Evolutionary conservation across 2,113 vertebrate genomes (phyloP), one percentile per base, ranked within the genome.

Genomic region (Daphoenositta chrysoptera): DNA sequence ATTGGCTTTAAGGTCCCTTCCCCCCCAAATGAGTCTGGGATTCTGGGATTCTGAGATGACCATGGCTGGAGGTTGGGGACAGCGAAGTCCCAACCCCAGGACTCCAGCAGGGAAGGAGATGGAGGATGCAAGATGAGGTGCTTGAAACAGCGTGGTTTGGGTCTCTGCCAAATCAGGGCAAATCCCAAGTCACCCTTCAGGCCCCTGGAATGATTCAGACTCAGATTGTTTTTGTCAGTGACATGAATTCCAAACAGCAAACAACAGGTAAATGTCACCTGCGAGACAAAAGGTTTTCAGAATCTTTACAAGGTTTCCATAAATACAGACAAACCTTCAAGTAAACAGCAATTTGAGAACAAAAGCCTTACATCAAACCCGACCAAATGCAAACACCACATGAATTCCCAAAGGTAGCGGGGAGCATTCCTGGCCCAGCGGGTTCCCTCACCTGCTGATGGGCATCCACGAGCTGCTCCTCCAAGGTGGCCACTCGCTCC

Each of bases 401-500:
- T 0, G 22, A 83, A 70, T 39, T 69, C 39, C 39, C 22, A 24
- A n/a, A 16, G 2, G 13, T 5, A 13, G 8, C 9, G 2, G 1
- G 6, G n/a, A 56, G 64, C 26, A 54, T 33, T 5, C 35, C 65
- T 48, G 78, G 80, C 23, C 50, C 75, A 37, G 56, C 0, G 0
- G 50, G 53, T 76, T 35, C 57, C 63, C 96, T 93, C 90, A 99
- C 99, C 99, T 99, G 99, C 94, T 99, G 98, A 71, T 98, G 99
- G 86, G 98, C 98, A 28, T 98, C 78, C 48, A 98, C 94, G 3
- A 99, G 97, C 95, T 99, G 99, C 93, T 99, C 99, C 96, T 99
- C 99, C 97, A 99, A 94, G 63, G 98, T 98, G 54, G 98, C 97
- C 60, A 99, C 99, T 87, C 99, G 98, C 97, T 99, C 99, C 69